Conservation (phyloP, 2,888 invertebrate species). For the Drosophila formosana region DNA sequence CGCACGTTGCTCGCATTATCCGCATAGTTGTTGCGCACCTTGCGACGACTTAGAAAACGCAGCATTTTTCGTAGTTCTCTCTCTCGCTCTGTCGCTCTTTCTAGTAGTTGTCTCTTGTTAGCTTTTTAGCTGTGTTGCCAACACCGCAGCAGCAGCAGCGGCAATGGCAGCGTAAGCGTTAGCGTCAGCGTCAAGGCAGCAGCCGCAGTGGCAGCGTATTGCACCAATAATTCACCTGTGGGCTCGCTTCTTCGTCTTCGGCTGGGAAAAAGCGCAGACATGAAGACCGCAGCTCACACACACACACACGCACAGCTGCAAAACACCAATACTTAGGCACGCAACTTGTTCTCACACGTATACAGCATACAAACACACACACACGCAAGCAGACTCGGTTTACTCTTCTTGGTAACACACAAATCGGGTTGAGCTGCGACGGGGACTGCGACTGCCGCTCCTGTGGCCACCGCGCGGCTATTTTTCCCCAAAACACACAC, state of each 20-base stretch:
- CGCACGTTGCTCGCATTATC: constrained; percentile 68
- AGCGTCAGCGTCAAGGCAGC: constrained; percentile 22
- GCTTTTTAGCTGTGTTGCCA: constrained; percentile 52
- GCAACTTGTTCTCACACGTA: constrained; percentile 28
- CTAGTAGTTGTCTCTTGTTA: constrained; percentile 32
- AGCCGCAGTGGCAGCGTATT: constrained; percentile 51
- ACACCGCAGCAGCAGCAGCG: constrained; percentile 37
- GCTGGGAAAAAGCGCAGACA: constrained; percentile 77
- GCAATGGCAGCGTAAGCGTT: constrained; percentile 6
- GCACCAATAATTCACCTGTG: constrained; percentile 80
- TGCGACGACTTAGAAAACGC: constrained; percentile 92
- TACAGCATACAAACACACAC: constrained; percentile 24
- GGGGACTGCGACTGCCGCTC: constrained; percentile 50
- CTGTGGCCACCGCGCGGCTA: constrained; percentile 59
- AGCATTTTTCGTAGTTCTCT: constrained; percentile 87
- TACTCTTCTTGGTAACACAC: constrained; percentile 31
- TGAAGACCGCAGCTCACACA: constrained; percentile 65
- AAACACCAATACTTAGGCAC: constrained; percentile 40
- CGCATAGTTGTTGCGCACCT: constrained; percentile 85
- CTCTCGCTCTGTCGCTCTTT: background rate
- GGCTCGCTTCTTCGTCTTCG: constrained; percentile 65
- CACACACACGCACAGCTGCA: constrained; percentile 19
- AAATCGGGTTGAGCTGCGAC: constrained; percentile 64
- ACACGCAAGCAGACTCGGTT: constrained; percentile 49
- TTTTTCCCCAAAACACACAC: constrained; percentile 66